Evolutionary conservation across 2,888 invertebrate species (phyloP), one percentile per base, ranked within the genome.

Genomic region (Isotomurus palustris): DNA sequence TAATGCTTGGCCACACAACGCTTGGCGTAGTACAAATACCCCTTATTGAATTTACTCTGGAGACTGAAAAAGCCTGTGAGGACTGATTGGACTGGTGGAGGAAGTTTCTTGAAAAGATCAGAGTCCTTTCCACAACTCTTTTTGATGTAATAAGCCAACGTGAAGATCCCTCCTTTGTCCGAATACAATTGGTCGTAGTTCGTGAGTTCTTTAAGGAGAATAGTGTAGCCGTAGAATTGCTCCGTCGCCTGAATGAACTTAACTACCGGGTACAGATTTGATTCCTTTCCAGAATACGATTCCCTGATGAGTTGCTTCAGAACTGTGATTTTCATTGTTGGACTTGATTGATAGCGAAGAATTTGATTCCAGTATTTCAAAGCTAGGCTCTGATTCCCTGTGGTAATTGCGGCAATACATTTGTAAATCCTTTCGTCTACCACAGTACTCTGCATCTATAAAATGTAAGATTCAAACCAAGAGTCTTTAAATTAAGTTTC

Each of bases 21-120:
- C 53, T 64, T 64, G 21, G 64, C 64, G 45, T 64, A 64, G 53
- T 64, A 64, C 38, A 64, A 45, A 27, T 61, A 64, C 25, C 64
- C 64, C 54, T 59, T 58, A 52, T 64, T 64, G 21, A 56, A 53
- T 47, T 58, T 61, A 53, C 56, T 64, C 50, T 61, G 61, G 21
- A 64, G 52, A 17, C 59, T 58, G 49, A 64, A 64, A 45, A 49
- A 54, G 27, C 53, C 56, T 3, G 58, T 28, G 17, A 61, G 53
- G 27, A 64, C 52, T 21, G 52, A 25, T 44, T 61, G 58, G 41
- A 64, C 59, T 29, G 64, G 54, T 52, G 59, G 19, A 25, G 64
- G 64, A 45, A 64, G 53, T 22, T 51, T 45, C 48, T 60, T 56
- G 35, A 59, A 64, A 17, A 64, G 29, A 41, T 56, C 53, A 4